Evolutionary conservation across 1,140 invertebrate genomes (phyloP), one percentile per base, ranked within the genome.

Genomic region (Hycleus phaleratus): DNA sequence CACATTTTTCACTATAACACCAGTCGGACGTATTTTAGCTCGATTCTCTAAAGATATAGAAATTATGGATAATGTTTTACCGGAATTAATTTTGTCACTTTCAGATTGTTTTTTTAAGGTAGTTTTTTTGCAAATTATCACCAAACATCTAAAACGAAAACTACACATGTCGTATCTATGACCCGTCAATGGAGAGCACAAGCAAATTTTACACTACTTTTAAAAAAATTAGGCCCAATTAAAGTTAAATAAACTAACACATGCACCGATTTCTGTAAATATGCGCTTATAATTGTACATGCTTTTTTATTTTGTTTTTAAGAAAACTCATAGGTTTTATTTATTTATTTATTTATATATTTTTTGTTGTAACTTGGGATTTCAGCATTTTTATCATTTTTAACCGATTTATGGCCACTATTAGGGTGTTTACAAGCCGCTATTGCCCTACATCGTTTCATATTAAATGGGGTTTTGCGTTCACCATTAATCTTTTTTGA

Each of bases 1-100:
- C 75, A 75, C 78, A 75, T 92, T 93, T 79, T 95, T 88, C 79
- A 91, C 95, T 75, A 86, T 85, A 65, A 95, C 91, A 60, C 92
- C 92, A 43, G 71, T 82, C 62, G 92, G 92, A 75, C 81, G 92
- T 72, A 86, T 94, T 67, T 79, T 94, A 65, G 85, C 90, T 72
- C 83, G 91, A 71, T 93, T 94, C 78, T 84, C 87, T 71, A 91
- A 89, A 83, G 85, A 87, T 68, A 69, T 81, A 57, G 80, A 82
- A 62, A 51, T 51, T 43, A 52, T 59, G 38, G 55, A 56, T 44
- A 43, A 11, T 44, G 5, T 24, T 46, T 46, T 55, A 38, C 86
- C 87, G 61, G 79, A 79, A 72, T 77, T 85, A 78, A 75, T 86
- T 72, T 79, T 89, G 87, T 80, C 74, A 82, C 68, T 86, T 83